Evolutionary conservation across 1,140 invertebrate genomes (phyloP), one percentile per base, ranked within the genome.

Genomic region (Drosophila orosa): DNA sequence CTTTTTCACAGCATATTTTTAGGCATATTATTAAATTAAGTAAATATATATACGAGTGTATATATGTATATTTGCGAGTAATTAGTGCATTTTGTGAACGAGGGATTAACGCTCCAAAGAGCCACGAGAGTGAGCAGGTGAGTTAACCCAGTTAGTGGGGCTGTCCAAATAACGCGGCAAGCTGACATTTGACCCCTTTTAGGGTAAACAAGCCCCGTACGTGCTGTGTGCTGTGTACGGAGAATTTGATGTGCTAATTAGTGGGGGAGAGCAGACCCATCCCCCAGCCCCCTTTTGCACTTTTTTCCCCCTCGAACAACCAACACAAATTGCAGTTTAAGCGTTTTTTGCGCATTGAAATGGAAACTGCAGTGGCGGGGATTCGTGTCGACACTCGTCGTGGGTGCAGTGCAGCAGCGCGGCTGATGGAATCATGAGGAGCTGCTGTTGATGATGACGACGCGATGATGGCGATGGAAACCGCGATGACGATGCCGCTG

Each of bases 191-290:
- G 73, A 76, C 74, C 74, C 57, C 48, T 62, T 73, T 73, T 17
- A n/a, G 40, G 19, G 52, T 24, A 50, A 45, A 47, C 27, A 17
- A 35, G 50, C 25, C 37, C 10, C 42, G 24, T 52, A 55, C 31
- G 8, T 57, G 22, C 31, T 52, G 48, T 31, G 29, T 22, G 22
- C 9, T 52, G 50, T 63, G 68, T 40, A 27, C 31, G 17, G 31
- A 55, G 72, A 54, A 55, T 77, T 76, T 68, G 55, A 65, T 65
- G 75, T 65, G 67, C 75, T 78, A 78, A 78, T 78, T 78, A 78
- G 66, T 65, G 25, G 52, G 50, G 57, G 39, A 19, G 61, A 42
- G 31, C 25, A 37, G 54, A 2, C 45, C 39, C 47, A 27, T 24
- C 25, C 35, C 19, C 15, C 31, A 24, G 12, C 27, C 27, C 37